Conservation (phyloP, 2,888 invertebrate genomes). For the Chrysotoxum bicinctum region DNA sequence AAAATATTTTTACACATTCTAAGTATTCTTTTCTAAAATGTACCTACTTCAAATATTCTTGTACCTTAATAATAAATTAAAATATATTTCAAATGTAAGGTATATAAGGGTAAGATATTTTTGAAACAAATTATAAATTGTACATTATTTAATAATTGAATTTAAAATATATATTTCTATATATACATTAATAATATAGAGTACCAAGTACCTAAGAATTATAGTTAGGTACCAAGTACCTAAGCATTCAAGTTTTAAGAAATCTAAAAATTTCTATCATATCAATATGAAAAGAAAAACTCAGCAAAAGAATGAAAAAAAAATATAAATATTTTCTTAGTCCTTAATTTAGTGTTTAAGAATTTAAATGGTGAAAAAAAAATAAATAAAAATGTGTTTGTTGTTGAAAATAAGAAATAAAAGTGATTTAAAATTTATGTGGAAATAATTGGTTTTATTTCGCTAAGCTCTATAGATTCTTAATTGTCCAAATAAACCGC, state of each 20-base stretch:
- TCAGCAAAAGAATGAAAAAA: background rate
- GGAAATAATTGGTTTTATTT: background rate
- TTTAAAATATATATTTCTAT: background rate
- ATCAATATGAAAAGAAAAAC: conserved; percentile 8
- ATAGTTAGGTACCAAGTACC: too few species aligned
- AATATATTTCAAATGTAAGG: background rate
- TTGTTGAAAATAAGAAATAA: conserved; percentile 35
- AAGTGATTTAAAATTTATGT: conserved; percentile 33
- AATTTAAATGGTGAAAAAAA: background rate
- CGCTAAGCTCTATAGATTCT: too few species aligned
- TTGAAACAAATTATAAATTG: background rate
- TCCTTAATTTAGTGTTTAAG: background rate
- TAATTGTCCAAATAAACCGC: too few species aligned
- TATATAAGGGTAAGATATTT: conserved; percentile 10
- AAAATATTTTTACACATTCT: conserved; percentile 28
- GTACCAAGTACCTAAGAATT: conserved; percentile 25
- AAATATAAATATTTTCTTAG: conserved; percentile 1
- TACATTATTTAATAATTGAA: background rate
- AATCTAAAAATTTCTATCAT: conserved; percentile 3
- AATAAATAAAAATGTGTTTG: conserved; percentile 1
- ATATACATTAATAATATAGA: background rate
- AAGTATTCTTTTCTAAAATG: conserved; percentile 9
- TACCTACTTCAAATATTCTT: conserved; percentile 25
- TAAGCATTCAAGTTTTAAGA: background rate
- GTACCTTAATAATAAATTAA: conserved; percentile 30